Base-by-base conservation (phyloP, 2,113 vertebrate genomes). In the Caretta caretta region DNA sequence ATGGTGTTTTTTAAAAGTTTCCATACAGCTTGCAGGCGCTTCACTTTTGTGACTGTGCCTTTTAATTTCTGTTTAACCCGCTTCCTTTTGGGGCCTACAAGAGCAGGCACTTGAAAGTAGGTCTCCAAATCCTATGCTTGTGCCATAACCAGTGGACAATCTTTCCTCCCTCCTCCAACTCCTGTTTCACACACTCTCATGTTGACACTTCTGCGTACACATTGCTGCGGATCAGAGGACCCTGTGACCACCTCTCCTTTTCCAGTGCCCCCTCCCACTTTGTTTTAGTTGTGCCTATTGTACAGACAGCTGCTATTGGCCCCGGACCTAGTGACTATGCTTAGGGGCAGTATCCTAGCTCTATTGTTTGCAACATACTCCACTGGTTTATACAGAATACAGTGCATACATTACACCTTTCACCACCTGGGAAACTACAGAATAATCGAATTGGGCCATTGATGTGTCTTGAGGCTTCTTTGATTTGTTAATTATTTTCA, bases 391-490 rank as follows among this genome's bases (percentile, higher is more conserved):
- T 79, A 11, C 50, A 48, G 13, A 62, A 72, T 75, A 76, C 81
- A 12, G 42, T 83, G 38, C 35, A 2, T 75, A 88, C 94, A 94
- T 95, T 94, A 31, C 11, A 75, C 65, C 65, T 95, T 89, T 54
- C 90, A 38, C 81, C 54, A 57, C 85, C 92, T 87, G 75, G 88
- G 79, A 97, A 94, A 69, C 65, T 59, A 87, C 46, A 31, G 24
- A 90, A 87, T 49, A 90, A 96, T 89, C 84, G 89, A 90, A 96
- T 89, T 82, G 90, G 93, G 84, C 20, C 48, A 86, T 95, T 86
- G 69, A 90, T 96, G 94, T 96, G 42, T 75, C 92, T 94, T 88
- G 95, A 83, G 78, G n/a, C 81, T 94, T 96, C 94, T 96, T 96
- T 86, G 42, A 35, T 38, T 69, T 50, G 81, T 80, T 42, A 22